Evolutionary conservation across 2,888 invertebrate genomes (phyloP).

Genomic region (Sympetrum striolatum): DNA sequence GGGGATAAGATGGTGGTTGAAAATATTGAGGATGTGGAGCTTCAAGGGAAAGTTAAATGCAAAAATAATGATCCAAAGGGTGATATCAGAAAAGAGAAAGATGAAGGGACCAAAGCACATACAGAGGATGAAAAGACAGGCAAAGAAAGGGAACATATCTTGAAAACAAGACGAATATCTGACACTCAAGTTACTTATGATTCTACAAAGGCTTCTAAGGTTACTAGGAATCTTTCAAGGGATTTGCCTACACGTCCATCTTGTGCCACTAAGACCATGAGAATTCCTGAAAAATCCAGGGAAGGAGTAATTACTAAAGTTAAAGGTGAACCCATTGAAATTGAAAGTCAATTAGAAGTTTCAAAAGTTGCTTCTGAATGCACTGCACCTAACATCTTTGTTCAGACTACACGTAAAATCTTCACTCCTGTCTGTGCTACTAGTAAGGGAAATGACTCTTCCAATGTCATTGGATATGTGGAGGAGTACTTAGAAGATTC

Average conservation of each 20-base stretch:
- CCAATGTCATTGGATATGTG: conserved; percentile 62
- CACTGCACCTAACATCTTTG: conserved; percentile 69
- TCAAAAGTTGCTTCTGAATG: conserved; percentile 7
- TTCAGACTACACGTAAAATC: conserved; percentile 80
- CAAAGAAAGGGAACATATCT: conserved; percentile 51
- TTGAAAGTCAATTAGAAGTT: background rate
- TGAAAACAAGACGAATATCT: conserved; percentile 52
- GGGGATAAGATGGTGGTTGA: background rate
- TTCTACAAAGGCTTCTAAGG: background rate
- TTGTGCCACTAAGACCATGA: background rate
- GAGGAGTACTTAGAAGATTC: conserved; percentile 55
- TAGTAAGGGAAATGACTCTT: conserved; percentile 64
- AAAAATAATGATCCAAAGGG: background rate
- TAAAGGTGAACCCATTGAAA: background rate
- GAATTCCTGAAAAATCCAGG: background rate
- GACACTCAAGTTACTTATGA: conserved; percentile 46
- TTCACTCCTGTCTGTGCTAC: conserved; percentile 74
- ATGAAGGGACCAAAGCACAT: background rate
- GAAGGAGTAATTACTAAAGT: background rate
- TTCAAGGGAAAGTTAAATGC: background rate
- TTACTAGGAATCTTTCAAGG: background rate
- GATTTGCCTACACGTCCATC: background rate
- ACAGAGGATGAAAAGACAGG: background rate
- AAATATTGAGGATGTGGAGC: background rate
- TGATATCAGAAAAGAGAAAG: background rate